Conservation (phyloP, 2,113 vertebrate genomes). For the Actenoides hombroni region DNA sequence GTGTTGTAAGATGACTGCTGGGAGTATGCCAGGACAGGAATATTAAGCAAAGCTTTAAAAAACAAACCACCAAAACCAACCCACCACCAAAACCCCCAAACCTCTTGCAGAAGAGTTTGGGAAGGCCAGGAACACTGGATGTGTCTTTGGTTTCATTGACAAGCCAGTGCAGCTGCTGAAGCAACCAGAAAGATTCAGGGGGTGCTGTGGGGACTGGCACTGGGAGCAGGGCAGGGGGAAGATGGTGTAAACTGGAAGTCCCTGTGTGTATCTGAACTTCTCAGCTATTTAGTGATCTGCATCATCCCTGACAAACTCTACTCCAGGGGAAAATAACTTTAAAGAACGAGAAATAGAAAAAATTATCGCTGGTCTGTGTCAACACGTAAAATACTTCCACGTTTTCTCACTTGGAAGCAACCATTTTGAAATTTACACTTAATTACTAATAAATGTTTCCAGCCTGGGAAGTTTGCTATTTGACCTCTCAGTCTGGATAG, state of each 20-base stretch:
- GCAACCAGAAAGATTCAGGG: background rate
- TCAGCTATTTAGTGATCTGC: accelerated
- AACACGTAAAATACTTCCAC: background rate
- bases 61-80: background rate
- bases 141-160: background rate
- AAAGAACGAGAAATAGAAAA: background rate
- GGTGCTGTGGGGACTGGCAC: accelerated
- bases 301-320: background rate
- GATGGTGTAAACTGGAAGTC: background rate
- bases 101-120: background rate
- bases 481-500: background rate
- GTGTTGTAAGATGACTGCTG: background rate
- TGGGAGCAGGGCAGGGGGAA: background rate
- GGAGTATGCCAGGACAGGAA: background rate
- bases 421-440: background rate
- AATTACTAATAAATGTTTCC: background rate
- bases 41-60: background rate
- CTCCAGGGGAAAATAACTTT: background rate
- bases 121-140: background rate
- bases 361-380: background rate
- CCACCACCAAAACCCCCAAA: background rate
- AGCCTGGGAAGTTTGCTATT: background rate
- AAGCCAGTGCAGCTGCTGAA: background rate
- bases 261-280: background rate
- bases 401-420: background rate